These are phyloP conservation scores for Nasonia vitripennis DNA, from an alignment of 1,140 invertebrate genomes.

Conservation along the genomic window DNA sequence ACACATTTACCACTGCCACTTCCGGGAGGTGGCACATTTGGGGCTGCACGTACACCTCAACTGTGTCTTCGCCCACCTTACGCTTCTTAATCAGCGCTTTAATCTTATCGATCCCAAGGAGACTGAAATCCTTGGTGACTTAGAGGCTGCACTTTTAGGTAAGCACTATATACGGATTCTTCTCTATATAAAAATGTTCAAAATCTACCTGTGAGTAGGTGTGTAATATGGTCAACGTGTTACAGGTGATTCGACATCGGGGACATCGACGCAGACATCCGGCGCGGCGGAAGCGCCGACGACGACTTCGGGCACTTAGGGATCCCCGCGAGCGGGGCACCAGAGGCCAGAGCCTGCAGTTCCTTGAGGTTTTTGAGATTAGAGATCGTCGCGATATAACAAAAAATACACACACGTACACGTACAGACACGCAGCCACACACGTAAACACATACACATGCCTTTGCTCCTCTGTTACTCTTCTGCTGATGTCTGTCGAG, in stretches of 20 bases:
- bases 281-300: constrained; percentile 65
- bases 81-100: constrained; percentile 93
- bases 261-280: constrained; percentile 64
- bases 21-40: constrained; percentile 93
- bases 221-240: neutral
- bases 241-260: constrained; percentile 66
- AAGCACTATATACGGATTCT: constrained; percentile 50
- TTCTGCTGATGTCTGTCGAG: constrained; percentile 29
- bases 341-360: constrained; percentile 64
- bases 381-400: constrained; percentile 57
- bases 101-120: constrained; percentile 96
- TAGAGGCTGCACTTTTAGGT: constrained; percentile 83
- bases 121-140: constrained; percentile 93
- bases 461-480: constrained; percentile 42
- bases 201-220: neutral
- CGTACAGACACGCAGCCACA: neutral
- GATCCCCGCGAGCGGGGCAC: constrained; percentile 54
- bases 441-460: neutral
- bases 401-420: neutral
- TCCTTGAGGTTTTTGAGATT: constrained; percentile 69
- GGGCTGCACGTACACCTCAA: constrained; percentile 96
- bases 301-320: constrained; percentile 56
- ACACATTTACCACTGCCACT: constrained; percentile 98
- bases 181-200: constrained; percentile 38
- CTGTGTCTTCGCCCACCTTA: constrained; percentile 97